These are phyloP conservation scores for Pocillopora meandrina DNA, from an alignment of 92 coral and sea anemone genomes.

Conservation along the genomic window DNA sequence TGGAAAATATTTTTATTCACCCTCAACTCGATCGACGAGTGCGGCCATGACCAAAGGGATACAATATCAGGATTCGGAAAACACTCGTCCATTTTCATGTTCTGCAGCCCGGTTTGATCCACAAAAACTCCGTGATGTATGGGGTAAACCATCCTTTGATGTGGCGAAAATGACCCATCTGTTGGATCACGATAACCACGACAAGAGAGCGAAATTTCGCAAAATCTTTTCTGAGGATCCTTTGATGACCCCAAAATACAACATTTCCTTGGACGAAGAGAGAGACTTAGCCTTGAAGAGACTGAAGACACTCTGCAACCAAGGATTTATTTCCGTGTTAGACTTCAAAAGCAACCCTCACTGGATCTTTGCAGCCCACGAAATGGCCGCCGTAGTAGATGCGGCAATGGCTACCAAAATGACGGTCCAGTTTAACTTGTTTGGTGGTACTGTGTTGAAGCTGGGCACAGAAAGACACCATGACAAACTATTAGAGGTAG, in stretches of 20 bases:
- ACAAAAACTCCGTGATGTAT: slow-evolving; percentile 72
- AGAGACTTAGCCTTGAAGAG: slow-evolving; percentile 77
- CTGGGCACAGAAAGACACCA: slow-evolving; percentile 79
- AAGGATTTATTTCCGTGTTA: slow-evolving; percentile 83
- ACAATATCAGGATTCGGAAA: background rate
- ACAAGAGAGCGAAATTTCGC: slow-evolving; percentile 78
- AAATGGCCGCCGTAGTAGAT: slow-evolving; percentile 80
- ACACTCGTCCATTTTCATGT: slow-evolving; percentile 41
- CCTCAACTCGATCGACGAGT: background rate
- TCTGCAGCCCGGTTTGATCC: slow-evolving; percentile 45
- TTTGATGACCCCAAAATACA: slow-evolving; percentile 79
- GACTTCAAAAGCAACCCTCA: slow-evolving; percentile 79
- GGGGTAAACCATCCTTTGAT: slow-evolving; percentile 77
- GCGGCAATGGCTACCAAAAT: slow-evolving; percentile 92
- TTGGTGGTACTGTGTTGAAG: slow-evolving; percentile 91
- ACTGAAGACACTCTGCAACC: slow-evolving; percentile 80
- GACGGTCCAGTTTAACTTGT: slow-evolving; percentile 94
- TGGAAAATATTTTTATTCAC: background rate
- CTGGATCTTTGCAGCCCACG: slow-evolving; percentile 91
- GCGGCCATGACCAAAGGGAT: background rate
- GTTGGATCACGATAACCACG: slow-evolving; percentile 87
- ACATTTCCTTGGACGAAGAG: slow-evolving; percentile 85
- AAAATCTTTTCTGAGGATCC: slow-evolving; percentile 78
- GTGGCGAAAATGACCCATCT: slow-evolving; percentile 72
- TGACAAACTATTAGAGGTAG: slow-evolving; percentile 64